Base-by-base conservation (phyloP, 2,888 invertebrate species). In the Mongoloraphidia duomilia region DNA sequence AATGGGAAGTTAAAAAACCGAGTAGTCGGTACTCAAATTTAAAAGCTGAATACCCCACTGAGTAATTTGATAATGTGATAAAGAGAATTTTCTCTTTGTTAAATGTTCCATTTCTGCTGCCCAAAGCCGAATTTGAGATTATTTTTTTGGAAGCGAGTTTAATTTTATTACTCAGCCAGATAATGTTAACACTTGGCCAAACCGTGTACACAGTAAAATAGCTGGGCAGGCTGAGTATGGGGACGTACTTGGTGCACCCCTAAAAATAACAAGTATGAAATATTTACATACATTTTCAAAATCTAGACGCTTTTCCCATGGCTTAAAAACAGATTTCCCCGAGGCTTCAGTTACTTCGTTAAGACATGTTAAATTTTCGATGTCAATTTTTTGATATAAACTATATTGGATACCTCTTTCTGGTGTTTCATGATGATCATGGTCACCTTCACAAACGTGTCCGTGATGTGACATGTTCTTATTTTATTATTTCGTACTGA, bases 311-410 rank as follows among this genome's bases (percentile, higher is more conserved):
- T 85, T 79, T 58, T 93, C 90, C 85, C 92, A 94, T 1, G 93
- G 75, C 65, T 94, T 95, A 63, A 97, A 96, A 4, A 98, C 82
- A 33, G 75, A 75, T 68, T 83, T 88, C 13, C 93, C 96, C 10
- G 89, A 84, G 33, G 86, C 90, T 59, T 94, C 93, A 6, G 73
- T 67, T 44, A 74, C 74, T 71, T 97, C 97, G 66, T 97, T 97
- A 35, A 97, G 71, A 66, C 95, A 95, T 62, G 91, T 80, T 26
- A 95, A 71, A 65, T 90, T 86, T 39, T 82, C 80, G 58, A 78
- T 77, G 66, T 96, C 88, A 59, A 96, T 94, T 75, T 91, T 94
- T 57, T 82, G 75, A 65, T 80, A 93, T 49, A 96, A 74, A 72
- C 85, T 92, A 61, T 88, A 92, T 55, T 84, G 78, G 44, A 85